phyloP scores from a whole-genome alignment of 2,797 vertebrate genomes.

The Argya squamiceps region DNA sequence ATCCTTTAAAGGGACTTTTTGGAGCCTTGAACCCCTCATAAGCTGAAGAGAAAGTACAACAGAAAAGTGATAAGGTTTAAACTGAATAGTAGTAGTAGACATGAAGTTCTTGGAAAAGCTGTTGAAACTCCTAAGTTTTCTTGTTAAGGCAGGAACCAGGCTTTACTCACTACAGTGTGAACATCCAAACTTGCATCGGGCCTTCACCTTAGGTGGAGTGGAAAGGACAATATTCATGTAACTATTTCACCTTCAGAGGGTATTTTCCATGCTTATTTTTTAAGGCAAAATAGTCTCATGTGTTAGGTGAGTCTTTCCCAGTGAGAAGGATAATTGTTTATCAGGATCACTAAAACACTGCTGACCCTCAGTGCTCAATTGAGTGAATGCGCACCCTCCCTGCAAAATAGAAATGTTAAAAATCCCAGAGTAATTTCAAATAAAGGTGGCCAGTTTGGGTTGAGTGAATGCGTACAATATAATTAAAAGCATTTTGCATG shows the following conservation, averaged over 20 bases:
- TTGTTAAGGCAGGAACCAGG: neutral
- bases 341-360: neutral
- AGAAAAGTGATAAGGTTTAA: neutral
- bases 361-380: neutral
- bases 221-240: neutral
- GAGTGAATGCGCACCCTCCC: neutral
- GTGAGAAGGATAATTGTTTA: neutral
- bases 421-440: neutral
- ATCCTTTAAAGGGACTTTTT: neutral
- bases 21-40: neutral
- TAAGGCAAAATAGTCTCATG: neutral
- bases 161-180: neutral
- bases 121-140: neutral
- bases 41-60: neutral
- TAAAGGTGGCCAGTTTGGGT: neutral
- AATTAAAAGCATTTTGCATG: neutral
- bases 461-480: neutral
- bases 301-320: neutral
- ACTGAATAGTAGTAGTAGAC: neutral
- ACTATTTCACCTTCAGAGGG: neutral
- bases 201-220: fast-evolving
- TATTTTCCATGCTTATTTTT: neutral
- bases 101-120: neutral
- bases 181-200: fast-evolving
- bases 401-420: neutral